Conservation (phyloP, 2,113 vertebrate genomes). For the Scytalopus superciliaris region DNA sequence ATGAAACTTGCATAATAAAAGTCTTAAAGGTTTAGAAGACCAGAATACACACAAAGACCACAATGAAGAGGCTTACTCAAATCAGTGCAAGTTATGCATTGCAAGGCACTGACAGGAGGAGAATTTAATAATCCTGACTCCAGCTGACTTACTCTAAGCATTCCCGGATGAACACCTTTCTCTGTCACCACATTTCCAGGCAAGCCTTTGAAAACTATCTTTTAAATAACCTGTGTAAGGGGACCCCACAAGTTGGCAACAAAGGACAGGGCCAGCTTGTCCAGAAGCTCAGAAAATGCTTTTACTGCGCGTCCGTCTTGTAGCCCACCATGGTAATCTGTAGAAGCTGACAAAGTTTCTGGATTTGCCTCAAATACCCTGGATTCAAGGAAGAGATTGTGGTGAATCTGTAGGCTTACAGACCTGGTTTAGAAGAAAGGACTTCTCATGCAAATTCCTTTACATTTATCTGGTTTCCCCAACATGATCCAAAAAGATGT, state of each 20-base stretch:
- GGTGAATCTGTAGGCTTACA: not conserved
- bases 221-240: not conserved
- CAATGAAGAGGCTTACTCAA: not conserved
- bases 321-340: not conserved
- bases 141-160: slow-evolving; percentile 42
- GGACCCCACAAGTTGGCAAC: not conserved
- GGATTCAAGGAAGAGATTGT: not conserved
- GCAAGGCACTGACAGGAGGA: slow-evolving; percentile 24
- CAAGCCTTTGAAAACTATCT: slow-evolving; percentile 24
- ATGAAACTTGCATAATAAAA: slow-evolving; percentile 45
- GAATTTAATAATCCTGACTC: slow-evolving; percentile 48
- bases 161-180: slow-evolving; percentile 56
- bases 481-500: not conserved
- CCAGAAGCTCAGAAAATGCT: not conserved
- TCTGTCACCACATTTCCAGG: slow-evolving; percentile 31
- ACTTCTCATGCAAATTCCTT: not conserved
- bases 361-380: not conserved
- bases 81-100: slow-evolving; percentile 1
- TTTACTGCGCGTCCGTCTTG: not conserved
- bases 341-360: not conserved
- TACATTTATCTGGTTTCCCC: not conserved
- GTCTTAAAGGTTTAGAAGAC: not conserved
- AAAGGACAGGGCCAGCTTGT: not conserved
- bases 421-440: not conserved
- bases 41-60: slow-evolving; percentile 41